phyloP scores from a whole-genome alignment of 2,797 vertebrate species.

The Gambelia wislizenii region DNA sequence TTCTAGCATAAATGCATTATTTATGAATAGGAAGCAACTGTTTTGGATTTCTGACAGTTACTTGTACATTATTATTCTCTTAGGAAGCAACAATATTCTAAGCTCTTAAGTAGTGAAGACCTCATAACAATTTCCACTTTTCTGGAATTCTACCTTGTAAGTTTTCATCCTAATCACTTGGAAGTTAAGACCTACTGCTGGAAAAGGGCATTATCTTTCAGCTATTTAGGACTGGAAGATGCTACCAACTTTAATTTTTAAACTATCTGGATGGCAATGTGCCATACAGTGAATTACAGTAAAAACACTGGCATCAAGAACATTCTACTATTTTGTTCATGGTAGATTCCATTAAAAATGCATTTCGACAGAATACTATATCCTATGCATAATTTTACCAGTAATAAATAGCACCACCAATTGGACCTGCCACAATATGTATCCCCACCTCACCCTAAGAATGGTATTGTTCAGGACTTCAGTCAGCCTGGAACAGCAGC shows the following conservation, averaged over 20 bases:
- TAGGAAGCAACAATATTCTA: not conserved
- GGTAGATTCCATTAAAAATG: not conserved
- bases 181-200: not conserved
- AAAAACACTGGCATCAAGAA: not conserved
- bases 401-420: not conserved
- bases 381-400: not conserved
- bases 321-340: too few species aligned
- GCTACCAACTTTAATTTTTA: not conserved
- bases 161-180: not conserved
- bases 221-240: not conserved
- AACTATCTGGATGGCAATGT: not conserved
- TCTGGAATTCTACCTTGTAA: not conserved
- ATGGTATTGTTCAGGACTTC: not conserved
- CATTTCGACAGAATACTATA: not conserved
- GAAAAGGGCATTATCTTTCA: not conserved
- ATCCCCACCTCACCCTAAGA: not conserved
- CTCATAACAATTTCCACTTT: too few species aligned
- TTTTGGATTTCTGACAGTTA: constrained; percentile 3
- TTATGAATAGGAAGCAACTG: not conserved
- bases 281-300: not conserved
- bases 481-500: not conserved
- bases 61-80: not conserved
- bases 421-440: too few species aligned
- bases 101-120: not conserved
- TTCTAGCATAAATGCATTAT: not conserved